Conservation (phyloP, 2,113 vertebrate species). For the Platysternon megacephalum region DNA sequence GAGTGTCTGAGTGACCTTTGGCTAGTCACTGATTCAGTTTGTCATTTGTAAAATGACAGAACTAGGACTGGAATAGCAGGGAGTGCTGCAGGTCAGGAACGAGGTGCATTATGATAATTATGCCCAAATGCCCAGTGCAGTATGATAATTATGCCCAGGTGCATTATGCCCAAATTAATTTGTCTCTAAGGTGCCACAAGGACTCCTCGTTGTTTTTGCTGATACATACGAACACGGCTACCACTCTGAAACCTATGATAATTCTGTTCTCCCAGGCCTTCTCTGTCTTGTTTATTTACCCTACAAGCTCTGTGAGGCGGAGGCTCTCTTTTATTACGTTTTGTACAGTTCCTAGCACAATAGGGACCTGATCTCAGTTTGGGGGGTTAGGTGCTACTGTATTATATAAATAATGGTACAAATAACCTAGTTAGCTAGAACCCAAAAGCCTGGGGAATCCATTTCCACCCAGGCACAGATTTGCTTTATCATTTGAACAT, state of each 20-base stretch:
- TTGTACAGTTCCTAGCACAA: neutral
- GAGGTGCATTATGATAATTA: fast-evolving
- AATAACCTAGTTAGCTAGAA: neutral
- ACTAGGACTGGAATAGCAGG: neutral
- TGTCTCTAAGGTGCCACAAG: no score
- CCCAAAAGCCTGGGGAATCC: constrained; percentile 7
- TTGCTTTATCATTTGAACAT: constrained; percentile 19
- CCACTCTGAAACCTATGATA: no score
- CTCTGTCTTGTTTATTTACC: neutral
- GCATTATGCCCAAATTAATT: no score
- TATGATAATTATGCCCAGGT: no score
- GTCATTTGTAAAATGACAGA: neutral
- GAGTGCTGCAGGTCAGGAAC: neutral
- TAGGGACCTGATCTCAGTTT: neutral
- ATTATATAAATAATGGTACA: neutral
- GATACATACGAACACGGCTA: no score
- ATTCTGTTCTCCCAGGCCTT: fast-evolving
- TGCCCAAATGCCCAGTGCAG: no score
- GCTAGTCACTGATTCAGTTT: fast-evolving
- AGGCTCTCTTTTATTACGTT: neutral
- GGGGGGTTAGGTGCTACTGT: neutral
- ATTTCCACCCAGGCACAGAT: constrained; percentile 32
- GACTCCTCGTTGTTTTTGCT: no score
- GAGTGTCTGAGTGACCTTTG: neutral
- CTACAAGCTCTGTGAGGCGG: neutral